Base-by-base conservation (phyloP, 2,797 vertebrate species). In the Enteromius paludinosus region DNA sequence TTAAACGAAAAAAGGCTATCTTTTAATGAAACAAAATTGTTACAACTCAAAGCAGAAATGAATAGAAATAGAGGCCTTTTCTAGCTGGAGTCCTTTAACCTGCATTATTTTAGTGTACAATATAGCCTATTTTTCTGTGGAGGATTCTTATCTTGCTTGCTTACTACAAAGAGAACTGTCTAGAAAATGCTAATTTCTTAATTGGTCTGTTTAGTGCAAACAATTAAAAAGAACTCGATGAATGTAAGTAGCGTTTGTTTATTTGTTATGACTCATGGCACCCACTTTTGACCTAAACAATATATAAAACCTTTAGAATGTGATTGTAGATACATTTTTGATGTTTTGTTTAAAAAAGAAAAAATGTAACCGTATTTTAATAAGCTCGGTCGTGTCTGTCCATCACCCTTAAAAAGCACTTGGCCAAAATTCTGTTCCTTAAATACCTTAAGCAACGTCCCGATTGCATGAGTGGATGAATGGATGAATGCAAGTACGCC, bases 171-270 rank as follows among this genome's bases (percentile, higher is more conserved):
- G 72, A 85, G 61, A 80, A 77, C 77, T 79, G 76, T 86, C 83
- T 80, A 80, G 78, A 49, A 64, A 72, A 49, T 80, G 82, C 81
- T 70, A 59, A 64, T 79, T 85, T 85, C 78, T 78, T 52, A 77
- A 84, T 66, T 64, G 86, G 81, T 78, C 73, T 85, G 64, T 87
- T 64, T 78, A 79, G 77, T 78, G 47, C 73, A 86, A 86, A 82
- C 76, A 78, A 81, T 77, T 84, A 30, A 88, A 84, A 79, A 83
- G 47, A 82, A 83, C 83, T 86, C 28, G 18, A 68, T 85, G 87
- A 90, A 90, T 90, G 88, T 90, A 87, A 82, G 75, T 72, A 82
- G 23, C 72, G 79, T 79, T 78, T 80, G 61, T 83, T 80, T 80
- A 15, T 81, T 88, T 81, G 78, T 69, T 62, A 33, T 62, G 61